phyloP scores from a whole-genome alignment of 2,113 vertebrate genomes.

The Lepisosteus osseus region DNA sequence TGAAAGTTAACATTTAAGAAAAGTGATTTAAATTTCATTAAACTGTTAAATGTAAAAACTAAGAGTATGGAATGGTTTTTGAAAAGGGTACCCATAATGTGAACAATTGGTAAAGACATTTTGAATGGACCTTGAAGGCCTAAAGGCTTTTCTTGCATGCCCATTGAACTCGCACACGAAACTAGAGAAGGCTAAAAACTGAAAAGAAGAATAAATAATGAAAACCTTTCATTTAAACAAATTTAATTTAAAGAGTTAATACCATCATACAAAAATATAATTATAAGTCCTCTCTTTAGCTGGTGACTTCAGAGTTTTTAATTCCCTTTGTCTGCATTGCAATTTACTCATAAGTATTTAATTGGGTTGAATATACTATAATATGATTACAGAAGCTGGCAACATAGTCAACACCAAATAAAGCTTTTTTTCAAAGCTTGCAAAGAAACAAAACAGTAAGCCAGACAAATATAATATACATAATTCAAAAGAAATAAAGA shows the following conservation, averaged over 20 bases:
- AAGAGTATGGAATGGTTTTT: background rate
- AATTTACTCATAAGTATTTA: slow-evolving; percentile 14
- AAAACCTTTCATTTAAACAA: slow-evolving; percentile 15
- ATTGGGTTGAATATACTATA: slow-evolving; percentile 7
- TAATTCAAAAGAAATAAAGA: background rate
- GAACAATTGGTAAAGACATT: slow-evolving; percentile 3
- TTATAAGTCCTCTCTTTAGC: slow-evolving; percentile 9
- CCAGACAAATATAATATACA: too few relatives aligned
- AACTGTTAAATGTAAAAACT: slow-evolving; percentile 10
- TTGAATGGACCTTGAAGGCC: slow-evolving; percentile 13
- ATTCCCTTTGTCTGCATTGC: slow-evolving; percentile 20
- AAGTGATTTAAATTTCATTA: background rate
- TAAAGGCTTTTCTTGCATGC: slow-evolving; percentile 10
- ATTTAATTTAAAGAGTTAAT: slow-evolving; percentile 9
- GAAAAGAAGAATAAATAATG: slow-evolving; percentile 14
- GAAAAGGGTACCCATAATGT: slow-evolving; percentile 5
- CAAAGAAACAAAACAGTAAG: slow-evolving; percentile 17
- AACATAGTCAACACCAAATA: background rate
- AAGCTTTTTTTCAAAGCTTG: background rate
- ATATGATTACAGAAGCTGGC: background rate
- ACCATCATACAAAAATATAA: slow-evolving; percentile 10
- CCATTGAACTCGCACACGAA: background rate
- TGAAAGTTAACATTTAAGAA: too few relatives aligned
- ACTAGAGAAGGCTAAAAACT: slow-evolving; percentile 4
- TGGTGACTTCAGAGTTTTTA: slow-evolving; percentile 21